Evolutionary conservation across 2,113 vertebrate species (phyloP).

Genomic region (Pseudopipra pipra): DNA sequence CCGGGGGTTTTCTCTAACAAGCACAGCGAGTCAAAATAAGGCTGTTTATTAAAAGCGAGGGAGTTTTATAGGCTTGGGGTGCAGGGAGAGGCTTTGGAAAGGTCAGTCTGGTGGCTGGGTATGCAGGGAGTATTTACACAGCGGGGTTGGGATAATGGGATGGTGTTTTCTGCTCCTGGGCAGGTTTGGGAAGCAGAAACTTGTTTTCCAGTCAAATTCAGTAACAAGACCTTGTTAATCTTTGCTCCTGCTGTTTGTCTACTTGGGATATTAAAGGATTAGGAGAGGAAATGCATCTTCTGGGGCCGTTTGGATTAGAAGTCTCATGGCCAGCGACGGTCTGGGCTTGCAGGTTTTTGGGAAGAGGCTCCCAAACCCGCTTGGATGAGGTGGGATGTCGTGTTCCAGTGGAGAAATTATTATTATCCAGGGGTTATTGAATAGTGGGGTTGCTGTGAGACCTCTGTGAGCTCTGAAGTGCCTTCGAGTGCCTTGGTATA

Average conservation of each 20-base stretch:
- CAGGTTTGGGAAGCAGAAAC: neutral
- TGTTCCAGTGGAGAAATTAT: accelerated
- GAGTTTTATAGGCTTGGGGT: neutral
- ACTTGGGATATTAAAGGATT: constrained; percentile 36
- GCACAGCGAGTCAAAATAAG: neutral
- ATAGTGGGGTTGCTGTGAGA: neutral
- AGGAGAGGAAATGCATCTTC: constrained; percentile 4
- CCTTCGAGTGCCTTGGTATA: neutral
- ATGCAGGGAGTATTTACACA: neutral
- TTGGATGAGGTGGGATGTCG: neutral
- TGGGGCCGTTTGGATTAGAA: neutral
- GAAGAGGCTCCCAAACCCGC: neutral
- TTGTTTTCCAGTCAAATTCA: neutral
- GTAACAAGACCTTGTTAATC: constrained; percentile 5
- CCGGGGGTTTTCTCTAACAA: neutral
- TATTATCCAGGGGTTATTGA: neutral
- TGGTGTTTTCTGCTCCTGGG: constrained; percentile 14
- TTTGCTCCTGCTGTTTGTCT: neutral
- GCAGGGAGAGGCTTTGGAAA: neutral
- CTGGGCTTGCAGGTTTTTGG: neutral
- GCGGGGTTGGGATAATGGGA: neutral
- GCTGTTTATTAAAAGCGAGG: neutral
- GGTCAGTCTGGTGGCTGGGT: neutral
- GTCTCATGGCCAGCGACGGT: neutral
- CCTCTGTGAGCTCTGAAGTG: neutral